Evolutionary conservation across 2,113 vertebrate genomes (phyloP).

Genomic region (Eublepharis macularius): DNA sequence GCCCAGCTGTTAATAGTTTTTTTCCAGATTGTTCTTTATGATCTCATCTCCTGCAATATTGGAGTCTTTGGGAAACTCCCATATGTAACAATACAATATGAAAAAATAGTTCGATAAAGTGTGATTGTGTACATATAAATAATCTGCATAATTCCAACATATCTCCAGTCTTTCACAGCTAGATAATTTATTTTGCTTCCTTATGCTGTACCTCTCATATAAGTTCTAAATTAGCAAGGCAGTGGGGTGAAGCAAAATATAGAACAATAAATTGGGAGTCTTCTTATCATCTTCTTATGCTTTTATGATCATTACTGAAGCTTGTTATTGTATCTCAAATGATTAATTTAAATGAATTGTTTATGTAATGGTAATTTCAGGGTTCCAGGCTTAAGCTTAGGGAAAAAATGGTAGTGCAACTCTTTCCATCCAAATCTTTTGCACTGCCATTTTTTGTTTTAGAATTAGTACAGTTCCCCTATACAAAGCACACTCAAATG

Average conservation of each 20-base stretch:
- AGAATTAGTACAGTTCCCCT: not conserved
- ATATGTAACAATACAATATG: not conserved
- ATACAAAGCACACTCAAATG: not conserved
- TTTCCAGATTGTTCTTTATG: not conserved
- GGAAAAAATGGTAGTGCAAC: fast-evolving
- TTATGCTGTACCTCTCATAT: slow-evolving; percentile 29
- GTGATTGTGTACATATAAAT: slow-evolving; percentile 23
- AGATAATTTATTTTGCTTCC: slow-evolving; percentile 48
- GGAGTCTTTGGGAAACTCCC: not conserved
- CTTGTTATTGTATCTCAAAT: slow-evolving; percentile 64
- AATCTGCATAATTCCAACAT: slow-evolving; percentile 46
- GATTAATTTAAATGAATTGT: slow-evolving; percentile 60
- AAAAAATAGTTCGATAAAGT: not conserved
- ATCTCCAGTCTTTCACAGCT: slow-evolving; percentile 30
- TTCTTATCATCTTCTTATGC: slow-evolving; percentile 42
- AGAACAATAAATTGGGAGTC: slow-evolving; percentile 51
- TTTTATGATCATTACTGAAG: slow-evolving; percentile 58
- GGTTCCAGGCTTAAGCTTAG: not conserved
- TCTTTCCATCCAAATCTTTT: not conserved
- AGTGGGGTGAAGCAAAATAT: slow-evolving; percentile 53
- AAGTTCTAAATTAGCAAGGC: slow-evolving; percentile 55
- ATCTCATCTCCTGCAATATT: not conserved
- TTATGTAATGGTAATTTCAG: slow-evolving; percentile 38
- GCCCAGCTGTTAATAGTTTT: not conserved
- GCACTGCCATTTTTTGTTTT: not conserved